Conservation (phyloP, 1,140 invertebrate genomes). For the Diachasmimorpha longicaudata region DNA sequence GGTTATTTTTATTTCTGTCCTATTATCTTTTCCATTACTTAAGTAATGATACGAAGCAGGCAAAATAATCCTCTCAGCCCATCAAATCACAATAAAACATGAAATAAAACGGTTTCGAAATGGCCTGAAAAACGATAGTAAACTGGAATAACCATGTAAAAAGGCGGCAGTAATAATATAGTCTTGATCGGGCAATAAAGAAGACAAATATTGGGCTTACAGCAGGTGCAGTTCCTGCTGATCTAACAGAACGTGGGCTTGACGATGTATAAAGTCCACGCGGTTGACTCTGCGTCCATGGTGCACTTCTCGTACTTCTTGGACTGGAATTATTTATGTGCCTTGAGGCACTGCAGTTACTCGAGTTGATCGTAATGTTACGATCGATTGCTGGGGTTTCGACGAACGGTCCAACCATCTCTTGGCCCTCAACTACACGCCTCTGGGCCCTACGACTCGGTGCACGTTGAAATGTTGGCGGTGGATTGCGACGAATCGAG, state of each 20-base stretch:
- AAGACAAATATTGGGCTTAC: conserved; percentile 40
- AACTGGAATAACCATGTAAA: background rate
- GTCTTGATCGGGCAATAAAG: background rate
- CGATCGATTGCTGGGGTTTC: conserved; percentile 46
- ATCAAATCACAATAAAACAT: too few species aligned
- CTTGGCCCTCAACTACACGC: conserved; percentile 74
- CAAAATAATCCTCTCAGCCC: too few species aligned
- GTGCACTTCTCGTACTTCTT: conserved; percentile 81
- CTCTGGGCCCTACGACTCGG: conserved; percentile 86
- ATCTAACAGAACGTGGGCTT: conserved; percentile 72
- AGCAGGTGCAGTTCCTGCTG: conserved; percentile 60
- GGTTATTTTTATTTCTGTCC: too few species aligned
- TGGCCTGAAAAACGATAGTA: background rate
- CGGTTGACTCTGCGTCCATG: conserved; percentile 74
- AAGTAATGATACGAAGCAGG: too few species aligned
- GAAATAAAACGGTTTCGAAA: too few species aligned
- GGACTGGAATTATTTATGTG: conserved; percentile 55
- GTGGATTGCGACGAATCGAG: conserved; percentile 64
- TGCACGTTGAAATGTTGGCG: conserved; percentile 85
- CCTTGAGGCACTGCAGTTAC: conserved; percentile 38
- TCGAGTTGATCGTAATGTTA: conserved; percentile 36
- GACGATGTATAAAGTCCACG: conserved; percentile 75
- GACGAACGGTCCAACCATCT: conserved; percentile 57
- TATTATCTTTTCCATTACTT: too few species aligned
- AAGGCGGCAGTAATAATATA: conserved; percentile 17